Evolutionary conservation across 2,888 invertebrate species (phyloP), one percentile per base, ranked within the genome.

Genomic region (Zelleria hepariella): DNA sequence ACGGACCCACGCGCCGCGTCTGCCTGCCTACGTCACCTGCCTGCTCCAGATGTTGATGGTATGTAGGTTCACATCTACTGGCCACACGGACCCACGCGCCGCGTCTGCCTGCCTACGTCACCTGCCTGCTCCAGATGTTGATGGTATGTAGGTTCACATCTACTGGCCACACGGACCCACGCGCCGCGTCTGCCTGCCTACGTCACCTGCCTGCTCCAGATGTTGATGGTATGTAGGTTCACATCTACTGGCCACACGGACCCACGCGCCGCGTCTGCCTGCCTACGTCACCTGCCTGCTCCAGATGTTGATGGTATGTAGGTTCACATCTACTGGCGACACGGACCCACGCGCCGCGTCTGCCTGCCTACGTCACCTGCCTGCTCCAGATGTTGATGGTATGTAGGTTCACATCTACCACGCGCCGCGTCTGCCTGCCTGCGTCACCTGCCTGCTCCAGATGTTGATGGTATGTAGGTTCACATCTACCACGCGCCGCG

Each of bases 381-480:
- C 74, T 89, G 66, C 78, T 89, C 73, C 89, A 87, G 70, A 86
- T 87, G 84, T 80, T 89, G 26, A 86, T 82, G 80, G 89, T 88
- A n/a, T 64, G 60, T 54, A n/a, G n/a, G n/a, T n/a, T n/a, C n/a
- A n/a, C n/a, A n/a, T n/a, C 63, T 75, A 68, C 80, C 61, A 1
- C 10, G 73, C 75, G 66, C 65, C 73, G 8, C 75, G 87, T 0
- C 75, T 87, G 67, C 87, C 88, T 2, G 63, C 75, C 20, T 86
- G 86, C 75, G 77, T 89, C 73, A 78, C 80, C 7, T 87, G 88
- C 61, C 74, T 89, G 66, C 78, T 89, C 73, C 89, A 87, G 70
- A 86, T 87, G 84, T 80, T 89, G 26, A 86, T 82, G 80, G 89
- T 88, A n/a, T n/a, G n/a, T n/a, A n/a, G n/a, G n/a, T n/a, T n/a